Percentiles rank a stretch among this genome's conserved stretches.
phyloP scores from a whole-genome alignment of 30 jellyfish, hydroid and myxozoan genomes.

The Cassiopea andromeda region DNA sequence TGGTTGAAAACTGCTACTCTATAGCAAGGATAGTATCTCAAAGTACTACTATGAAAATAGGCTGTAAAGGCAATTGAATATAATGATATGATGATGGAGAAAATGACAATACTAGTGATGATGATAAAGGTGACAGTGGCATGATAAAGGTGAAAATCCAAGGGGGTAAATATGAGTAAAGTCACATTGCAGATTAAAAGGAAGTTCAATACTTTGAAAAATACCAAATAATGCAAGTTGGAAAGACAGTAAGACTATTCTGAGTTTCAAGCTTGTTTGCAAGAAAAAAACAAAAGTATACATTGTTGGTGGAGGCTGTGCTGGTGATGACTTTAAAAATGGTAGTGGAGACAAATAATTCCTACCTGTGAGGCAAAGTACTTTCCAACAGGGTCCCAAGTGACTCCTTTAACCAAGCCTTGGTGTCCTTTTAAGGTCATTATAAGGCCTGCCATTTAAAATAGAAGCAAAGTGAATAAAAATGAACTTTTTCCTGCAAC shows the following conservation, averaged over 20 bases:
- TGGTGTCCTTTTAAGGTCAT: conserved; percentile 78
- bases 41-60: too few relatives aligned
- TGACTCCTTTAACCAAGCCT: conserved; percentile 98
- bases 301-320: neutral
- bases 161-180: neutral
- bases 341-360: neutral
- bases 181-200: too few relatives aligned
- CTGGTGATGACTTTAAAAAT: neutral
- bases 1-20: too few relatives aligned
- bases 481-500: too few relatives aligned
- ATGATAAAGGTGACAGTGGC: neutral
- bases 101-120: neutral
- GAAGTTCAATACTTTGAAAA: too few relatives aligned
- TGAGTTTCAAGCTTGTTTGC: too few relatives aligned
- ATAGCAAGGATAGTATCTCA: too few relatives aligned
- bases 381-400: conserved; percentile 99
- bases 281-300: neutral
- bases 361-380: conserved; percentile 97
- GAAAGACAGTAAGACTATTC: too few relatives aligned
- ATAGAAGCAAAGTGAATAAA: neutral
- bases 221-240: too few relatives aligned
- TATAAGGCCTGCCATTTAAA: conserved; percentile 38
- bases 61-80: neutral
- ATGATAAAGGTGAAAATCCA: neutral
- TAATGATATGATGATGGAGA: neutral